phyloP scores from a whole-genome alignment of 2,113 vertebrate genomes.

The Lepus americanus region DNA sequence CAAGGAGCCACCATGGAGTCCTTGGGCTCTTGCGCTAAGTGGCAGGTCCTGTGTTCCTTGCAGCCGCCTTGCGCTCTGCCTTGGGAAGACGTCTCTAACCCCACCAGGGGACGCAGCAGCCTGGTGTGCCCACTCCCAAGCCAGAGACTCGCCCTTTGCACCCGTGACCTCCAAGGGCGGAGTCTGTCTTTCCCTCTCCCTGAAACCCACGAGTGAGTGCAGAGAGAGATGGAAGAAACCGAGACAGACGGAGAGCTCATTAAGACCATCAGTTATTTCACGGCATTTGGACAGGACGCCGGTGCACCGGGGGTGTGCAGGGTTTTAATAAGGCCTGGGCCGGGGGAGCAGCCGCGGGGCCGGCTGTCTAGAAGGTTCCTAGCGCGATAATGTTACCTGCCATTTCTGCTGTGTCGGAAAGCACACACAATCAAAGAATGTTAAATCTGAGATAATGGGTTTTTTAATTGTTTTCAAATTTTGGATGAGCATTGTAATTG shows the following conservation, averaged over 20 bases:
- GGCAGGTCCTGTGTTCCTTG: not conserved
- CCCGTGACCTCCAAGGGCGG: not conserved
- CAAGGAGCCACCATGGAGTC: not conserved
- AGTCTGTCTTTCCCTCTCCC: not conserved
- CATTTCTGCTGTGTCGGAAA: not conserved
- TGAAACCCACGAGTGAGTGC: not conserved
- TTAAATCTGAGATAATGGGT: slow-evolving; percentile 72
- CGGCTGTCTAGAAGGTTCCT: not conserved
- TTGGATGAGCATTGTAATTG: slow-evolving; percentile 80
- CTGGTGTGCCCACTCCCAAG: not conserved
- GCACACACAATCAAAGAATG: slow-evolving; percentile 52
- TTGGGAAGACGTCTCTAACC: not conserved
- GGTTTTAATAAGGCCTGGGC: slow-evolving; percentile 80
- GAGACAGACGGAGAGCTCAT: slow-evolving; percentile 85
- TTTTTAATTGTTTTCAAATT: slow-evolving; percentile 83
- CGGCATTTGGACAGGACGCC: slow-evolving; percentile 82
- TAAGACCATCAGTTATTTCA: slow-evolving; percentile 84
- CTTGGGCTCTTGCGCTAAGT: not conserved
- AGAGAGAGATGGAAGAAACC: slow-evolving; percentile 66
- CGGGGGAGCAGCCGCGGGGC: not conserved
- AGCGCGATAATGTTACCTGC: slow-evolving; percentile 68
- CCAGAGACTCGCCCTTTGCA: not conserved
- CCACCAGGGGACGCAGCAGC: not conserved
- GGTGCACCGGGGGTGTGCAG: slow-evolving; percentile 78
- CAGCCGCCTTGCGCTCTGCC: not conserved